A percentile compares a stretch with the other conserved stretches of the same genome.
These are phyloP conservation scores for Cassiopea xamachana DNA, from an alignment of 30 jellyfish, hydroid and myxozoan genomes.

Conservation along the genomic window DNA sequence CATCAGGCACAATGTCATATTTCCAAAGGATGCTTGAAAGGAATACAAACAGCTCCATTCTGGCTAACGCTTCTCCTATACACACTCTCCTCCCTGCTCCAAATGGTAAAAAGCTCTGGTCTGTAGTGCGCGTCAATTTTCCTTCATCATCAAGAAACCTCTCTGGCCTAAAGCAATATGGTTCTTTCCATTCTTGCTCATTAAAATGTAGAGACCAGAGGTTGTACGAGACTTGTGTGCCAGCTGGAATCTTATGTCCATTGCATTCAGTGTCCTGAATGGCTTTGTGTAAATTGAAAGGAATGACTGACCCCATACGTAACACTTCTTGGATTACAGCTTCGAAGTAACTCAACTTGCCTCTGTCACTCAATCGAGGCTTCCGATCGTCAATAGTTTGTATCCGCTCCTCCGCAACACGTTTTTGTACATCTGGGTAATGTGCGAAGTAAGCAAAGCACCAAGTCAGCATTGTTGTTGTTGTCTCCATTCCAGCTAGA, in stretches of 20 bases:
- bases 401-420: slow-evolving; percentile 61
- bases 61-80: slow-evolving; percentile 85
- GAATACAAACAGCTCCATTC: slow-evolving; percentile 23
- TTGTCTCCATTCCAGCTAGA: slow-evolving; percentile 77
- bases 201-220: slow-evolving; percentile 83
- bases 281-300: slow-evolving; percentile 77
- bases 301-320: slow-evolving; percentile 75
- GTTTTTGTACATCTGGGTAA: slow-evolving; percentile 80
- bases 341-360: slow-evolving; percentile 50
- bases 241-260: slow-evolving; percentile 76
- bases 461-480: slow-evolving; percentile 77
- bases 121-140: slow-evolving; percentile 42
- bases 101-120: slow-evolving; percentile 81
- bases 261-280: slow-evolving; percentile 24
- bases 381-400: slow-evolving; percentile 52
- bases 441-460: slow-evolving; percentile 48
- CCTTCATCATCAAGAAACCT: slow-evolving; percentile 78
- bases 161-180: slow-evolving; percentile 76
- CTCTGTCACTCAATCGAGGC: slow-evolving; percentile 77
- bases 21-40: slow-evolving; percentile 4
- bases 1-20: background rate
- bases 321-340: slow-evolving; percentile 76
- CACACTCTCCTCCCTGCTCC: slow-evolving; percentile 95
- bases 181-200: slow-evolving; percentile 82
- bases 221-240: slow-evolving; percentile 72